phyloP scores from a whole-genome alignment of 2,888 invertebrate genomes.

The Drosophila meridiana region DNA sequence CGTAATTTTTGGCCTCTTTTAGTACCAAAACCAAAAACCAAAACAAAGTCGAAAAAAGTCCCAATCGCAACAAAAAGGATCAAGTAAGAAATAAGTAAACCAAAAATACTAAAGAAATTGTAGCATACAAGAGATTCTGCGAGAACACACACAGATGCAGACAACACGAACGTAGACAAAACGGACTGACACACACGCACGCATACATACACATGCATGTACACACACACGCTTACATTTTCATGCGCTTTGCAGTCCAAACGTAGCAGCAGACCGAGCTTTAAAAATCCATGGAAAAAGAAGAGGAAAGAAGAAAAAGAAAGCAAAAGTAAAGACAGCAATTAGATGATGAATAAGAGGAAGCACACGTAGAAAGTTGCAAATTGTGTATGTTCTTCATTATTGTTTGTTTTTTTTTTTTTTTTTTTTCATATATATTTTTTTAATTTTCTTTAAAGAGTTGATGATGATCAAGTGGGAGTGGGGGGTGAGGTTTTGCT shows the following conservation, averaged over 20 bases:
- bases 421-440: neutral
- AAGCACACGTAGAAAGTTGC: constrained; percentile 37
- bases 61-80: neutral
- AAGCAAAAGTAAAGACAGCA: constrained; percentile 1
- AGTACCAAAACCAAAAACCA: neutral
- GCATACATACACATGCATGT: neutral
- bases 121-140: neutral
- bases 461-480: constrained; percentile 2
- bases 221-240: constrained; percentile 23
- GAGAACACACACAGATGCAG: neutral
- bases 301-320: neutral
- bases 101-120: neutral
- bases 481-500: constrained; percentile 4
- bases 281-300: neutral
- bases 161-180: neutral
- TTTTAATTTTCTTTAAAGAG: neutral
- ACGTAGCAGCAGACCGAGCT: constrained; percentile 41
- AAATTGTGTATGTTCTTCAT: constrained; percentile 35
- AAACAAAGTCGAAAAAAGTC: neutral
- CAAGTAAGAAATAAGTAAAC: neutral
- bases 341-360: constrained; percentile 12
- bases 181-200: neutral
- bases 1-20: constrained; percentile 1
- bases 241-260: constrained; percentile 32
- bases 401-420: neutral